Evolutionary conservation across 2,797 vertebrate genomes (phyloP).

Genomic region (Rachycentron canadum): DNA sequence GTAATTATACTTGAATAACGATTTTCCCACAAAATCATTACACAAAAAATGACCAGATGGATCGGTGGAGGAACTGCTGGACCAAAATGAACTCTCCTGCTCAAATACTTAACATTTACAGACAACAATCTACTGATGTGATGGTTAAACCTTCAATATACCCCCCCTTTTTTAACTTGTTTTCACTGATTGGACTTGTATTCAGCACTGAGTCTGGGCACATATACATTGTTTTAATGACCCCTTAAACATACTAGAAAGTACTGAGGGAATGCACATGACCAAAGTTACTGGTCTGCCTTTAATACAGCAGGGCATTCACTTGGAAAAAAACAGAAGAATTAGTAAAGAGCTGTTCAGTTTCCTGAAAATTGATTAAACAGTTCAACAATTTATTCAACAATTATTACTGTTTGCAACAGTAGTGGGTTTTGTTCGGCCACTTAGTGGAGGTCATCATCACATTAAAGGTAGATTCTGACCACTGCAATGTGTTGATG

Average conservation of each 20-base stretch:
- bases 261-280: not conserved
- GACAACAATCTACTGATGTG: not conserved
- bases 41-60: not conserved
- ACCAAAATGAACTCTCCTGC: conserved; percentile 2
- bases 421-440: not conserved
- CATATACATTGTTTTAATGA: not conserved
- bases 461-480: not conserved
- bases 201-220: not conserved
- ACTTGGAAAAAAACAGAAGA: not conserved
- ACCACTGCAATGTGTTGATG: conserved; percentile 6
- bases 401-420: not conserved
- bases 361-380: not conserved
- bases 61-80: conserved; percentile 16
- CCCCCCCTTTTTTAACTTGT: not conserved
- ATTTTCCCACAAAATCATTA: conserved; percentile 33
- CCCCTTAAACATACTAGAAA: not conserved
- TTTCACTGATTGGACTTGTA: not conserved
- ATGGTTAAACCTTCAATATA: not conserved
- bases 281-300: not conserved
- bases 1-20: conserved; percentile 29
- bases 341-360: not conserved
- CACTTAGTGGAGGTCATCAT: conserved; percentile 2
- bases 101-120: not conserved
- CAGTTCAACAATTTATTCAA: not conserved
- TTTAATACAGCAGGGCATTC: not conserved